These are phyloP conservation scores for Falco concolor DNA, from an alignment of 2,797 vertebrate genomes.

Conservation along the genomic window DNA sequence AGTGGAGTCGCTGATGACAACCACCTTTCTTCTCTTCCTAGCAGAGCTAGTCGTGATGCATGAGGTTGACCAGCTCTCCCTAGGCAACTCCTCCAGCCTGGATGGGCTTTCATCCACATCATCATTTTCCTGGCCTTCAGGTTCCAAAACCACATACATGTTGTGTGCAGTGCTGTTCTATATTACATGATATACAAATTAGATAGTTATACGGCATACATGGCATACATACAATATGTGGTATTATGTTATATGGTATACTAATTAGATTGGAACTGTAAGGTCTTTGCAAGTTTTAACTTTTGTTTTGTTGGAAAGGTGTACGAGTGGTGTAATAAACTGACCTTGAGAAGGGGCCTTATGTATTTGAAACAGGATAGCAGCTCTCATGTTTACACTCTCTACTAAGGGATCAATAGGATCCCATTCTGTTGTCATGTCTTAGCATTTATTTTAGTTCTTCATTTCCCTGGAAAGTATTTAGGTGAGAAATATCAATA, in stretches of 20 bases:
- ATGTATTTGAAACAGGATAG: background rate
- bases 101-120: no score
- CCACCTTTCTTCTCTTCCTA: no score
- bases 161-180: no score
- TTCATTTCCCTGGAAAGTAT: background rate
- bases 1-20: no score
- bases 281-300: background rate
- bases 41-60: no score
- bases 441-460: background rate
- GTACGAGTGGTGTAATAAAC: background rate
- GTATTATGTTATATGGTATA: background rate
- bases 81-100: no score
- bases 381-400: background rate
- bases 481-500: background rate
- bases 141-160: no score
- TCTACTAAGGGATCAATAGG: background rate
- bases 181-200: no score
- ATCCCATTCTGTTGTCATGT: background rate
- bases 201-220: no score
- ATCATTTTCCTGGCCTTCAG: no score
- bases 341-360: background rate
- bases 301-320: background rate
- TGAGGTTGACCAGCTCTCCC: no score
- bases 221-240: no score
- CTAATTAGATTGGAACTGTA: background rate